Evolutionary conservation across 1,140 invertebrate genomes (phyloP).

Genomic region (Triops cancriformis): DNA sequence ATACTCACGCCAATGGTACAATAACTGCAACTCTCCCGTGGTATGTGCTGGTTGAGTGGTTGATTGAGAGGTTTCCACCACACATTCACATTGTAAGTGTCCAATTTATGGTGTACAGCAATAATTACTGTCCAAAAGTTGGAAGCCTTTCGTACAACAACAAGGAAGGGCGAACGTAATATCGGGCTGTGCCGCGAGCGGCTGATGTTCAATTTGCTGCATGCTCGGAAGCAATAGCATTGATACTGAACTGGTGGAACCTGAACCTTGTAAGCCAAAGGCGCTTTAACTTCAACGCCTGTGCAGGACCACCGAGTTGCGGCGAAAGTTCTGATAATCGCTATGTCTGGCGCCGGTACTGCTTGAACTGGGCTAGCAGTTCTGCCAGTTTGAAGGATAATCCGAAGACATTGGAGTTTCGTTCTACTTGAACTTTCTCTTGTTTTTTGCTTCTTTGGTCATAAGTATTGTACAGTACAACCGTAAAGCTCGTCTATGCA

Average conservation of each 20-base stretch:
- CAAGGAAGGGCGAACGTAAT: neutral
- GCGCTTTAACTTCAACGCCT: neutral
- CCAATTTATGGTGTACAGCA: neutral
- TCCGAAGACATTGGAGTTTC: neutral
- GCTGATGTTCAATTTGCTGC: neutral
- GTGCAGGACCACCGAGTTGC: neutral
- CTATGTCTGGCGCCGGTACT: neutral
- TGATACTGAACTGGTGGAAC: neutral
- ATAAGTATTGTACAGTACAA: too few species aligned
- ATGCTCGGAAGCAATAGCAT: neutral
- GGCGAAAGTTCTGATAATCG: neutral
- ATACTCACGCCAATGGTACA: neutral
- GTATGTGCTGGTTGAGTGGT: too few species aligned
- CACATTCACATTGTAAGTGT: neutral
- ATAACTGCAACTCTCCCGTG: neutral
- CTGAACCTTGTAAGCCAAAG: neutral
- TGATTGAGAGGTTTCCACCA: neutral
- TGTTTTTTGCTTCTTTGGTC: neutral
- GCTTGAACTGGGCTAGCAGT: neutral
- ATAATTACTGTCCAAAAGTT: neutral
- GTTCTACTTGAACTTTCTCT: neutral
- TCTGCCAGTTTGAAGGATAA: neutral
- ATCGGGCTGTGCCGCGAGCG: neutral
- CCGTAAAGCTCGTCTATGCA: too few species aligned
- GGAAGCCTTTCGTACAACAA: neutral